Evolutionary conservation across 1,140 invertebrate genomes (phyloP), one percentile per base, ranked within the genome.

Genomic region (Megalopta genalis): DNA sequence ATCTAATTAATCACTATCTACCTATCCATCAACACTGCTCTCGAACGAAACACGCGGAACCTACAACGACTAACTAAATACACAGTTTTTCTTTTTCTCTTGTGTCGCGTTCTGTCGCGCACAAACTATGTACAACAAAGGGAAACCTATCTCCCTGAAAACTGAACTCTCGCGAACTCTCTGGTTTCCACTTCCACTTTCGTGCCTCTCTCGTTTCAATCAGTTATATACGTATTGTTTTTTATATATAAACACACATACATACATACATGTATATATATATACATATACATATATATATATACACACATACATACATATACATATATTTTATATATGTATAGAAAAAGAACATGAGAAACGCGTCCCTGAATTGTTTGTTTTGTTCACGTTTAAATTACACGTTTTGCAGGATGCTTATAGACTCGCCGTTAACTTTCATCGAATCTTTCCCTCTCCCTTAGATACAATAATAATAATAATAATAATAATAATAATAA

Each of bases 311-410:
- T 60, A 77, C 46, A 62, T 21, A 39, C 71, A 32, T 65, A 62
- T 52, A 25, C 49, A 59, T 57, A 39, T 72, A 23, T 66, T 37
- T 72, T 62, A 14, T 62, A n/a, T 18, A 42, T 27, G 59, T 46
- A 66, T 59, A 71, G 60, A 32, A 79, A 65, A 71, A 66, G n/a
- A 9, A 52, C 52, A 46, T 46, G 42, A 46, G 32, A 46, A 46
- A 42, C 52, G n/a, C 52, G 77, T 80, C 77, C 77, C 77, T 80
- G 77, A 80, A 80, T 80, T 73, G 59, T 70, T 68, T 68, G 21
- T 54, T 32, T 80, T 27, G 69, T 81, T 80, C 77, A 42, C 42
- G 63, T 73, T 66, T 78, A 67, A 66, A 80, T 67, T 66, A 68
- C 71, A 63, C 57, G 52, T 68, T 59, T 37, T 21, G 60, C 21